Evolutionary conservation across 1,140 invertebrate species (phyloP).

Genomic region (Akabosia matsudoensis): DNA sequence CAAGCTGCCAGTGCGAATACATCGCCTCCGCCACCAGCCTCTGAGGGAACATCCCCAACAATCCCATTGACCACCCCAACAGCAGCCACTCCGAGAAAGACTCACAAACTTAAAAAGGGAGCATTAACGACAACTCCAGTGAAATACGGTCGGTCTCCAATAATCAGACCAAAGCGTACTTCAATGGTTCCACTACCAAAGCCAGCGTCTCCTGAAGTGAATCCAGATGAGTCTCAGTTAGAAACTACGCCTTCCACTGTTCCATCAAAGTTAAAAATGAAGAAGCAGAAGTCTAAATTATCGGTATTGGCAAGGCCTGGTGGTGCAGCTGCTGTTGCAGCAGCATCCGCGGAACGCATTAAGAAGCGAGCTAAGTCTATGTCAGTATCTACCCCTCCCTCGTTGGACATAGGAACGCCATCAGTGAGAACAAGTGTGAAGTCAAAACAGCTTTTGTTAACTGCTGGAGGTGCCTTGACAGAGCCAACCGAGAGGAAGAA

Average conservation of each 20-base stretch:
- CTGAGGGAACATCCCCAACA: neutral
- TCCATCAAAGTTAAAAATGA: neutral
- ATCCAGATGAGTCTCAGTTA: neutral
- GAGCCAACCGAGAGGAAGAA: neutral
- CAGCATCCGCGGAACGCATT: neutral
- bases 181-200: neutral
- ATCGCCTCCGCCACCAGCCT: neutral
- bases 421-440: neutral
- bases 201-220: neutral
- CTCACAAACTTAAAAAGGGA: neutral
- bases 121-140: neutral
- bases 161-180: neutral
- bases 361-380: neutral
- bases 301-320: neutral
- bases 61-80: neutral
- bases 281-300: neutral
- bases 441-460: neutral
- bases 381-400: neutral
- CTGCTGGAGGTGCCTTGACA: neutral
- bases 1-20: neutral
- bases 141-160: neutral
- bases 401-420: neutral
- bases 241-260: neutral
- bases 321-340: neutral
- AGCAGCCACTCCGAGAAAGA: neutral